A percentile compares a stretch with the other conserved stretches of the same genome.
phyloP scores from a whole-genome alignment of 92 coral and sea anemone species.

The Heliopora coerulea region DNA sequence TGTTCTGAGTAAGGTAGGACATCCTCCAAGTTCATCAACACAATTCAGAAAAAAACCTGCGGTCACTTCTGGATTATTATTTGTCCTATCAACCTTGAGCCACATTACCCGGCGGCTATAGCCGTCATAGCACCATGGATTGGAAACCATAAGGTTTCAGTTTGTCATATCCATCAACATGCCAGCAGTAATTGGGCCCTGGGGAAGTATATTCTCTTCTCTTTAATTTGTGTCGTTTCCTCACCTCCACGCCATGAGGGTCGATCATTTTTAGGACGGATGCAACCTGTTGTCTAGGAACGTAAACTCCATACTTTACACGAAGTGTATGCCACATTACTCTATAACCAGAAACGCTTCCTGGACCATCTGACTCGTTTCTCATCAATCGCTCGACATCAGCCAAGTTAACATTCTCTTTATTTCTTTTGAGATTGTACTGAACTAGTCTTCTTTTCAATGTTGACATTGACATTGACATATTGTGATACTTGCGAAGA shows the following conservation, averaged over 20 bases:
- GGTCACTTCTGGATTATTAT: constrained; percentile 45
- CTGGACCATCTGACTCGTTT: constrained; percentile 44
- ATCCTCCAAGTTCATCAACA: constrained; percentile 56
- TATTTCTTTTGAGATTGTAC: constrained; percentile 37
- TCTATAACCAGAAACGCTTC: constrained; percentile 50
- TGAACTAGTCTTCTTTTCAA: constrained; percentile 7
- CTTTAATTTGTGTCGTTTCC: constrained; percentile 50
- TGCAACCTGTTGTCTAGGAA: constrained; percentile 48
- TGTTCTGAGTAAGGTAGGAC: constrained; percentile 54
- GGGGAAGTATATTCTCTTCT: constrained; percentile 44
- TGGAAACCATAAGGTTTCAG: constrained; percentile 37
- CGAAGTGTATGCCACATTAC: constrained; percentile 55
- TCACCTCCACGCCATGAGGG: constrained; percentile 47
- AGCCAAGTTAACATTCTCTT: constrained; percentile 26
- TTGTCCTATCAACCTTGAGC: constrained; percentile 48
- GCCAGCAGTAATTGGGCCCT: constrained; percentile 40
- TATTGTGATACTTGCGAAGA: constrained; percentile 11
- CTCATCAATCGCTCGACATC: constrained; percentile 33
- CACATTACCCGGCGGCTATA: constrained; percentile 53
- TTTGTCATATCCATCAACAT: constrained; percentile 32
- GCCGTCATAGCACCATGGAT: constrained; percentile 49
- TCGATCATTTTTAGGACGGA: constrained; percentile 39
- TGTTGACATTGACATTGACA: constrained; percentile 4
- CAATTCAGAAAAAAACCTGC: constrained; percentile 45
- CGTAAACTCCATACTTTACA: constrained; percentile 45